Base-by-base conservation (phyloP, 2,888 invertebrate genomes). In the Xylophagus ater region DNA sequence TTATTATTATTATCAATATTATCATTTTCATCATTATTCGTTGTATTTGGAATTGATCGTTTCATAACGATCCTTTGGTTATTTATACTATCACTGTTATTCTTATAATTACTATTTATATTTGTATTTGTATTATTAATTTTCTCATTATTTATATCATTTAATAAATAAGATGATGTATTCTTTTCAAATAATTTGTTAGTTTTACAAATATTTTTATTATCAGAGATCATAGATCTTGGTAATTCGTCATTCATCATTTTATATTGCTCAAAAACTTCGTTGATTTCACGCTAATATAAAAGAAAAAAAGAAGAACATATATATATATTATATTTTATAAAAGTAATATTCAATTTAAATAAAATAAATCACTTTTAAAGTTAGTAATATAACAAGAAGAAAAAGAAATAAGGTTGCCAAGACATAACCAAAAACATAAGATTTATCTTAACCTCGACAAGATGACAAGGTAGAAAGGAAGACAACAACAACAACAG, bases 251-350 rank as follows among this genome's bases (percentile, higher is more conserved):
- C 58, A 58, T 53, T 57, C 43, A 47, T 48, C 46, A 56, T 56
- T 48, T 59, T 58, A 15, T 51, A 49, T 42, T 59, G 52, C 49
- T 65, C 63, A 48, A 65, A 64, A 45, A 64, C 65, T 52, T 65
- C 63, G 53, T 62, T 65, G 54, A 65, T 65, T 58, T 65, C 65
- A 45, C 56, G 56, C 65, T n/a, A n/a, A n/a, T 65, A 55, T 41
- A 42, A 47, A 31, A 24, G 35, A 37, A 38, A 41, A 26, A 36
- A 25, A 37, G 7, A 41, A 37, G 21, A 38, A 32, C 25, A 29
- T n/a, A 12, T 8, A 26, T 14, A 2, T n/a, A n/a, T n/a, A n/a
- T n/a, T n/a, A n/a, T n/a, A n/a, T n/a, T n/a, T n/a, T n/a, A n/a
- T n/a, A n/a, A n/a, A n/a, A n/a, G n/a, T n/a, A n/a, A n/a, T n/a